Base-by-base conservation (phyloP, 2,888 invertebrate genomes). In the Nasonia oneida region DNA sequence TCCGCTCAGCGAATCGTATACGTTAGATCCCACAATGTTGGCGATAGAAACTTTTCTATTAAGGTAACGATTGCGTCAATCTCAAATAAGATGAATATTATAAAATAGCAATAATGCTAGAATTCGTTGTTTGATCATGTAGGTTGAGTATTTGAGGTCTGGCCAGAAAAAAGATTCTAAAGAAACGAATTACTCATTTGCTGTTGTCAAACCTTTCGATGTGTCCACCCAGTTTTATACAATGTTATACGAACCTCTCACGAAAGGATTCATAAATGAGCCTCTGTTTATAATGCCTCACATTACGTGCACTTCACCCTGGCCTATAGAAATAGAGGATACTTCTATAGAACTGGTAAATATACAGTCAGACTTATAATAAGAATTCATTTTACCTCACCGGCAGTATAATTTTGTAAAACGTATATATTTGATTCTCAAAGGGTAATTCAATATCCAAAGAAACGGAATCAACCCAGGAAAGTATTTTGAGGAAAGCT, bases 131-230 rank as follows among this genome's bases (percentile, higher is more conserved):
- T 70, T 86, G 47, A 79, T 79, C 78, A 89, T 89, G 84, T 81
- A 94, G 94, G 89, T 93, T 18, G 92, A 93, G 4, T 94, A 94
- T 88, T 89, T 88, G 10, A 90, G 89, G 64, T 75, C 85, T 10
- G 90, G 91, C 53, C 89, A 90, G 87, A 88, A 90, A 53, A 92
- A 91, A 86, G 90, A 96, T 92, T 94, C 94, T 73, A 96, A 95
- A 91, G 96, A 96, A 89, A 95, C 95, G 88, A 94, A 93, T 33
- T 94, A 96, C 77, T 94, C 94, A 89, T 94, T 96, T 83, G 94
- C 95, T 87, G 95, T 96, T 8, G 95, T 95, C 6, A 96, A 96
- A 91, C 96, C 96, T 23, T 96, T 97, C 93, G 96, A 96, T 90
- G 94, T 96, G 1, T 93, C 94, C 3, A 95, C 96, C 12, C 95